Evolutionary conservation across 1,140 invertebrate species (phyloP).

Genomic region (Cydia pomonella): DNA sequence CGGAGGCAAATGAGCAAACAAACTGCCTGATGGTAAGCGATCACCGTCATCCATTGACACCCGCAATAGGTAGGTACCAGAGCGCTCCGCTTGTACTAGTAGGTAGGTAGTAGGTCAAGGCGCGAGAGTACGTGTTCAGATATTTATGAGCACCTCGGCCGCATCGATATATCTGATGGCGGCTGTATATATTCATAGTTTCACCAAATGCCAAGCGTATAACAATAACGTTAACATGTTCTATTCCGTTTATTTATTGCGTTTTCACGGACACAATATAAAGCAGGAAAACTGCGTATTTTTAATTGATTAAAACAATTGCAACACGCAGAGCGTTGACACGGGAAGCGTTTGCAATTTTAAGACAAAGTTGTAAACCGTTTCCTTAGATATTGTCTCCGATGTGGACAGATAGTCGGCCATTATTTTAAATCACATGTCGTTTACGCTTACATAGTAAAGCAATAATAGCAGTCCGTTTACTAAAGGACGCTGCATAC

Average conservation of each 20-base stretch:
- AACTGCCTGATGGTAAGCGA: too few species aligned
- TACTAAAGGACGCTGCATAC: background rate
- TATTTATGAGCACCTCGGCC: too few species aligned
- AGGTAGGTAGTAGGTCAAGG: too few species aligned
- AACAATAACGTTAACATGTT: too few species aligned
- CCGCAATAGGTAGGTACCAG: too few species aligned
- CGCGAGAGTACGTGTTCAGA: too few species aligned
- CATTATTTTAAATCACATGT: slow-evolving; percentile 17
- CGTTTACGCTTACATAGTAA: slow-evolving; percentile 9
- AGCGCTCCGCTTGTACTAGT: too few species aligned
- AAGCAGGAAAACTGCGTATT: slow-evolving; percentile 1
- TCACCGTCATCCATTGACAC: too few species aligned
- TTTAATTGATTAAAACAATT: slow-evolving; percentile 22
- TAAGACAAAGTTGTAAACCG: slow-evolving; percentile 7
- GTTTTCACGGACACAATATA: background rate
- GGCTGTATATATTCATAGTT: too few species aligned
- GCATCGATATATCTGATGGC: too few species aligned
- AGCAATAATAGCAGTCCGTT: background rate
- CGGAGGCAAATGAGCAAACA: too few species aligned
- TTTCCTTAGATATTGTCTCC: slow-evolving; percentile 24
- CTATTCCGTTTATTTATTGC: background rate
- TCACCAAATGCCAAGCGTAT: too few species aligned
- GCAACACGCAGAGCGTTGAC: slow-evolving; percentile 12
- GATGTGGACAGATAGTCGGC: slow-evolving; percentile 15
- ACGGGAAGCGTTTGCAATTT: slow-evolving; percentile 17